A percentile compares a stretch with the other conserved stretches of the same genome.
Evolutionary conservation across 2,888 invertebrate species (phyloP).

Genomic region (Conomelus anceps): DNA sequence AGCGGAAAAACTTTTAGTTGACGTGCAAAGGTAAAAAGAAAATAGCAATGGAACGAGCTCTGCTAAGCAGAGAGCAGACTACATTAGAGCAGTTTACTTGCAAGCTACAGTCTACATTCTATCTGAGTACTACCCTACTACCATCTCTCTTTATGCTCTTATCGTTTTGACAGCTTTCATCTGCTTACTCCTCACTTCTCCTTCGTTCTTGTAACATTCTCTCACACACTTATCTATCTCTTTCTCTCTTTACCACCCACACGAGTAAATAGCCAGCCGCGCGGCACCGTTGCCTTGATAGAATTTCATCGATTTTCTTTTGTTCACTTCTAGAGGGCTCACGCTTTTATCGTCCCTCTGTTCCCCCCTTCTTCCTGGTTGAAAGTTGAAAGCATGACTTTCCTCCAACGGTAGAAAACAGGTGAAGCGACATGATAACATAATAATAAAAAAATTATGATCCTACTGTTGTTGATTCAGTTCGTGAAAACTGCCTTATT

Average conservation of each 20-base stretch:
- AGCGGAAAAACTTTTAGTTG: not conserved
- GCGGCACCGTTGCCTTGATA: not conserved
- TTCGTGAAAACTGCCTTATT: not conserved
- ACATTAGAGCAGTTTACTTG: not conserved
- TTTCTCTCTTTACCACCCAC: not conserved
- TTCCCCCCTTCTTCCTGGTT: not conserved
- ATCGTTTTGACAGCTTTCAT: not conserved
- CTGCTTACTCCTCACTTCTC: not conserved
- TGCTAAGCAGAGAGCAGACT: not conserved
- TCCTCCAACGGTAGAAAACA: too few relatives aligned
- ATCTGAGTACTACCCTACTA: not conserved
- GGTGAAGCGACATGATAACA: not conserved
- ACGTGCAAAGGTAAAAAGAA: not conserved
- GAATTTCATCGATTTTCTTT: not conserved
- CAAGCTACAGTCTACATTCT: not conserved
- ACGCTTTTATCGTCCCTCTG: not conserved
- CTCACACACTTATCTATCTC: not conserved
- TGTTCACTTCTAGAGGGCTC: not conserved
- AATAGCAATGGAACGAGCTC: not conserved
- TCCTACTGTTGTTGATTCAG: not conserved
- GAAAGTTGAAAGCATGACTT: not conserved
- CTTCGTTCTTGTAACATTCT: not conserved
- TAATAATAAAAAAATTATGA: not conserved
- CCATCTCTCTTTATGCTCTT: not conserved
- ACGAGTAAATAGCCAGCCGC: not conserved